Percentiles rank a stretch among this genome's conserved stretches.
phyloP scores from a whole-genome alignment of 92 coral and sea anemone species.

The Palythoa caribaeorum region DNA sequence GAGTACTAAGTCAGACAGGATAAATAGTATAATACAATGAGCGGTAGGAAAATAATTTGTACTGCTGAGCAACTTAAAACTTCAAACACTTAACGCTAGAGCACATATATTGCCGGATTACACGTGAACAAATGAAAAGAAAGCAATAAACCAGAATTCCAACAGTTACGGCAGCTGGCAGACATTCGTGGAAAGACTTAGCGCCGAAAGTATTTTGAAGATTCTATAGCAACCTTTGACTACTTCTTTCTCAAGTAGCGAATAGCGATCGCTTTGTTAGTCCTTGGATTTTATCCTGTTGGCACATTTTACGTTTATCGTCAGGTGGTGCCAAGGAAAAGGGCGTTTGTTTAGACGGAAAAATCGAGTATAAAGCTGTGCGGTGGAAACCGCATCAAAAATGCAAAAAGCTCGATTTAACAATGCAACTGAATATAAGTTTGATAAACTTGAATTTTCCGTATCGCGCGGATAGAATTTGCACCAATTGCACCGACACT shows the following conservation, averaged over 20 bases:
- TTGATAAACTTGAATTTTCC: not conserved
- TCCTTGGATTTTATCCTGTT: not conserved
- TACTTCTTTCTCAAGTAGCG: not conserved
- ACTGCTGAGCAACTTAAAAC: not conserved
- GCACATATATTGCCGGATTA: not conserved
- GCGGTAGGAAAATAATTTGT: no score
- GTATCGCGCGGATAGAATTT: not conserved
- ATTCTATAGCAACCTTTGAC: not conserved
- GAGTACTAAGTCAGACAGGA: no score
- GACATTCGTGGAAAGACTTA: not conserved
- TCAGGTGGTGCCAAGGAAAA: not conserved
- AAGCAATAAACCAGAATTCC: not conserved
- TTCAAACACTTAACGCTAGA: not conserved
- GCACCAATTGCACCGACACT: no score
- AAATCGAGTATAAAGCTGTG: not conserved
- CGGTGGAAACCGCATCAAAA: not conserved
- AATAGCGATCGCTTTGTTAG: not conserved
- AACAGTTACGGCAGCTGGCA: not conserved
- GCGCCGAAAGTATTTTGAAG: not conserved
- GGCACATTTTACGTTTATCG: not conserved
- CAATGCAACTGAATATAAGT: not conserved
- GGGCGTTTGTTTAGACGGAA: not conserved
- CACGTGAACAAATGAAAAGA: not conserved
- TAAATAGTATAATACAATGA: no score
- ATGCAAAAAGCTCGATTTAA: not conserved